Base-by-base conservation (phyloP, 2,888 invertebrate genomes). In the Acrobasis suavella region DNA sequence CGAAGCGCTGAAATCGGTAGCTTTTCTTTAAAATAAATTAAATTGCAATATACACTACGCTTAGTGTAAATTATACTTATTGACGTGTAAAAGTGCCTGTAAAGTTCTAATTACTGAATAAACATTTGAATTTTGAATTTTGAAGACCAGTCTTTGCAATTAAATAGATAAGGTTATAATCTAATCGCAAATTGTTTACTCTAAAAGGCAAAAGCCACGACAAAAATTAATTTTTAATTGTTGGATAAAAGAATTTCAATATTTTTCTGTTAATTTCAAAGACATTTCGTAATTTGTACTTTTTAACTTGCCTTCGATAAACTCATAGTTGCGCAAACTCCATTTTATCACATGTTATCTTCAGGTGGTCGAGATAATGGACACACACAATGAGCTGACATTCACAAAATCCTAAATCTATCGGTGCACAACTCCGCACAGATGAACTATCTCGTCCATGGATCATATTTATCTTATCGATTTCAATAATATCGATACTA, bases 391-490 rank as follows among this genome's bases (percentile, higher is more conserved):
- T 75, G 72, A 73, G 56, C 42, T 42, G 75, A 73, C 69, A 74
- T 77, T 72, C 50, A 38, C 55, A 62, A 65, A 62, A 58, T 32
- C 60, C 64, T 60, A 58, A 58, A 64, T 72, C 65, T 65, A 73
- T 66, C 72, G 76, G 77, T 79, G 70, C 70, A 68, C 72, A 75
- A 76, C 72, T 71, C 75, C 72, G 71, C 78, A 71, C 77, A 82
- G 83, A 82, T 81, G 83, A 79, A 76, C 68, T 71, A 78, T 79
- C 78, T 76, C 76, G 68, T 71, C 66, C 75, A 68, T 61, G 67
- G 66, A 55, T 65, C 67, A 74, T 72, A 76, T 76, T 71, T 78
- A 85, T 84, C 83, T 89, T 87, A 87, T 89, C 86, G 81, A 84
- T 76, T 71, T 65, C 73, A 78, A 72, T 78, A 76, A 78, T 72